Base-by-base conservation (phyloP, 1,140 invertebrate species). In the Macrosteles quadrilineatus region DNA sequence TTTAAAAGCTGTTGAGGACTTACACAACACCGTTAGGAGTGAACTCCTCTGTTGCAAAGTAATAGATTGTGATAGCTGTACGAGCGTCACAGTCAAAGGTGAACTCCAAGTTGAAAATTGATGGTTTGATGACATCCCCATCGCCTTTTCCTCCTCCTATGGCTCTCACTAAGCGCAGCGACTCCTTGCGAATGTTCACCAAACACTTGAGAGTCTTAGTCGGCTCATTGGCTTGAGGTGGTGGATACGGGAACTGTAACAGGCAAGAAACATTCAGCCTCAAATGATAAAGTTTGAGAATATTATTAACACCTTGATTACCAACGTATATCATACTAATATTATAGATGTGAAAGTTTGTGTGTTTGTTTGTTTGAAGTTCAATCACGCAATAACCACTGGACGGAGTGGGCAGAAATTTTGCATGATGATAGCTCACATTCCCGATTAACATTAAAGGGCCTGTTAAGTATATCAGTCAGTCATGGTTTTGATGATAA, bases 111-210 rank as follows among this genome's bases (percentile, higher is more conserved):
- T 97, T 98, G 77, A 97, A 98, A 68, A 85, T 85, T 72, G 85
- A 85, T 40, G 85, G 81, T 75, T 88, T 89, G 31, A 85, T 86
- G 70, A 86, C 83, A 72, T 84, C 81, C 76, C 83, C 73, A 77
- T 88, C 85, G 23, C 81, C 81, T 72, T 73, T 73, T 72, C 73
- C 57, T 36, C 67, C 65, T 64, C 50, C 64, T 30, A 70, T 12
- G 11, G 70, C 68, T 55, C 90, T 87, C 9, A 98, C 90, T 83
- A 99, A 91, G 75, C 94, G 86, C 1, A 99, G 81, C 1, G 96
- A 97, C 83, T 99, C 97, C 81, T 98, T 98, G 68, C 97, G 85
- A 72, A 99, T 98, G 78, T 99, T 98, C 0, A 99, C 91, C 32
- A 98, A 84, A 80, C 95, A 95, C 83, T 97, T 96, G 19, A 99